Conservation (phyloP, 1,140 invertebrate species). For the Neodiprion lecontei region DNA sequence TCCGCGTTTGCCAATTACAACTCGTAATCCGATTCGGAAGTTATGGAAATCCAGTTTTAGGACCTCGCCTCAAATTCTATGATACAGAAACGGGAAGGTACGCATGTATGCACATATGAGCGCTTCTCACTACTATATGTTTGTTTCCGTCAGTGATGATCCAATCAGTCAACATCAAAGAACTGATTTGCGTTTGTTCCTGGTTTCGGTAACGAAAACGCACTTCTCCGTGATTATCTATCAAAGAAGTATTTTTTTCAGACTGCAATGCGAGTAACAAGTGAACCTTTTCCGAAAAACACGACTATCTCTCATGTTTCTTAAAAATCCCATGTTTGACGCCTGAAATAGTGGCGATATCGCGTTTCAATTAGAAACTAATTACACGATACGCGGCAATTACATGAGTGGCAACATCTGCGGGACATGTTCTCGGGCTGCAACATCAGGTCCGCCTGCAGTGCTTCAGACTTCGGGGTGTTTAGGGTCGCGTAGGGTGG, state of each 20-base stretch:
- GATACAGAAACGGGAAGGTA: neutral
- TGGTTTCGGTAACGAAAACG: neutral
- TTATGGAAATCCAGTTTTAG: constrained; percentile 4
- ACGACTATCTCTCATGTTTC: too few relatives aligned
- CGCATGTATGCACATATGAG: too few relatives aligned
- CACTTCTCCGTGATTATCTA: too few relatives aligned
- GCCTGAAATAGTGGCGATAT: neutral
- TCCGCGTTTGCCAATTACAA: constrained; percentile 2
- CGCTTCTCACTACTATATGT: too few relatives aligned
- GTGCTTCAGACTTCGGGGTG: neutral
- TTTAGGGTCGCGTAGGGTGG: neutral
- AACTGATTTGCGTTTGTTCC: neutral
- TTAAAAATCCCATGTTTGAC: too few relatives aligned
- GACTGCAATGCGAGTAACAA: too few relatives aligned
- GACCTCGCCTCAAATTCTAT: neutral
- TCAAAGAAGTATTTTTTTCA: too few relatives aligned
- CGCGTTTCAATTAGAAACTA: constrained; percentile 53
- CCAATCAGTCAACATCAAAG: neutral
- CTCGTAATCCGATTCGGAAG: constrained; percentile 1
- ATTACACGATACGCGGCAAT: constrained; percentile 49
- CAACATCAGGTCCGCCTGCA: neutral
- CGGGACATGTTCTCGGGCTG: constrained; percentile 29
- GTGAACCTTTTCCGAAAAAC: too few relatives aligned
- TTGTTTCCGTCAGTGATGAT: neutral
- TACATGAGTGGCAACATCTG: constrained; percentile 50